Evolutionary conservation across 2,888 invertebrate species (phyloP).

Genomic region (Venusia cambrica): DNA sequence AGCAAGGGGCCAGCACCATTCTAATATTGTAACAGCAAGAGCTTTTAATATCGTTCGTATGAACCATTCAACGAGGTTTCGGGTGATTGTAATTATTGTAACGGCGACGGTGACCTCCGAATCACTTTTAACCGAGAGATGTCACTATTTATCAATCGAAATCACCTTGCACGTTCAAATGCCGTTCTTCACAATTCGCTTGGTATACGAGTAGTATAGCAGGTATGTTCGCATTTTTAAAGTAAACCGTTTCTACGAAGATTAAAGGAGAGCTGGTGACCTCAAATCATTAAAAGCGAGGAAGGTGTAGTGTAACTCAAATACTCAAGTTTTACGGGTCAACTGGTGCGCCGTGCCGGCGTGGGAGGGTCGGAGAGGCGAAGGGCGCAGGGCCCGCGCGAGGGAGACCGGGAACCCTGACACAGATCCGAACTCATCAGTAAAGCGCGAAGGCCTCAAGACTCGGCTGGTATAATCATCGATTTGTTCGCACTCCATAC

Average conservation of each 20-base stretch:
- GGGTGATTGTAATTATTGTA: too few species aligned
- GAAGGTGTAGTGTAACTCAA: slow-evolving; percentile 64
- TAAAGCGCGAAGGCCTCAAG: slow-evolving; percentile 68
- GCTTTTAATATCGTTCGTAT: slow-evolving; percentile 12
- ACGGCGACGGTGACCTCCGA: slow-evolving; percentile 13
- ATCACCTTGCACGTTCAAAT: slow-evolving; percentile 19
- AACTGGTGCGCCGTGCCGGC: slow-evolving; percentile 52
- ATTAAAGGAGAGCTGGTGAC: slow-evolving; percentile 43
- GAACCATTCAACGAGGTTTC: slow-evolving; percentile 1
- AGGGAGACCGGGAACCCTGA: slow-evolving; percentile 73
- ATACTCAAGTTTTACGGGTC: slow-evolving; percentile 72
- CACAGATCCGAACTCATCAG: slow-evolving; percentile 77
- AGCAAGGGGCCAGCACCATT: slow-evolving; percentile 45
- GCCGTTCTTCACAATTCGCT: slow-evolving; percentile 13
- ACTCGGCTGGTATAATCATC: slow-evolving; percentile 72
- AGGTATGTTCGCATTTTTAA: too few species aligned
- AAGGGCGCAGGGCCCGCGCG: slow-evolving; percentile 60
- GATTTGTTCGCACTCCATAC: slow-evolving; percentile 67
- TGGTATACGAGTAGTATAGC: too few species aligned
- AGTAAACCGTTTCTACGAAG: too few species aligned
- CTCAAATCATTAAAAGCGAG: slow-evolving; percentile 55
- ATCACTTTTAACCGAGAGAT: slow-evolving; percentile 3
- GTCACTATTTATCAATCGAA: slow-evolving; percentile 20
- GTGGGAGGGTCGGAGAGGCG: slow-evolving; percentile 51
- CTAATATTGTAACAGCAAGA: slow-evolving; percentile 37